A percentile compares a stretch with the other conserved stretches of the same genome.
These are phyloP conservation scores for Thysanoteuthis rhombus DNA, from an alignment of 2,888 invertebrate species.

Conservation along the genomic window DNA sequence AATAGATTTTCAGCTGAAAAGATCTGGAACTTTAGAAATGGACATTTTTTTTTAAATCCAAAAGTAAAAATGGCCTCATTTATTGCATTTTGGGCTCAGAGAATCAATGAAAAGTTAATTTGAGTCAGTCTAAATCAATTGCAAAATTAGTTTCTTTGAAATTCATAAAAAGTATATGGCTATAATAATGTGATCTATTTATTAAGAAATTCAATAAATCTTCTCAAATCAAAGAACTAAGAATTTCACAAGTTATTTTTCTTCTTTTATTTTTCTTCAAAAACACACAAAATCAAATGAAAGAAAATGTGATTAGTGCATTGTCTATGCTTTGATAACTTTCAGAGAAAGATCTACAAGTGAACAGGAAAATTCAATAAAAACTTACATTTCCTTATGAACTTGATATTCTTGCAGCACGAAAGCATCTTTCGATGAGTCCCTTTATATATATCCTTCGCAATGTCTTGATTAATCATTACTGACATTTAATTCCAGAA, in stretches of 20 bases:
- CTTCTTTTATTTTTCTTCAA: neutral
- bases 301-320: constrained; percentile 12
- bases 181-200: neutral
- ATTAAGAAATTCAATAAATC: neutral
- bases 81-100: neutral
- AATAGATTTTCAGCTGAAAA: neutral
- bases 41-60: neutral
- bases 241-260: neutral
- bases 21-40: neutral
- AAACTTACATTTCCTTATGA: neutral
- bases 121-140: neutral
- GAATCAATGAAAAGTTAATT: neutral
- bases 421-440: neutral
- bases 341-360: neutral
- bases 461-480: neutral
- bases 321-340: neutral
- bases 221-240: neutral
- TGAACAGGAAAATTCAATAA: neutral
- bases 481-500: neutral
- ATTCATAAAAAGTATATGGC: neutral
- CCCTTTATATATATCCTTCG: neutral
- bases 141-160: neutral
- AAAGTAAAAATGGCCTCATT: neutral
- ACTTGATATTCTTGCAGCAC: neutral
- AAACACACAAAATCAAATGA: neutral